Evolutionary conservation across 2,888 invertebrate genomes (phyloP), one percentile per base, ranked within the genome.

Genomic region (Lysandra bellargus): DNA sequence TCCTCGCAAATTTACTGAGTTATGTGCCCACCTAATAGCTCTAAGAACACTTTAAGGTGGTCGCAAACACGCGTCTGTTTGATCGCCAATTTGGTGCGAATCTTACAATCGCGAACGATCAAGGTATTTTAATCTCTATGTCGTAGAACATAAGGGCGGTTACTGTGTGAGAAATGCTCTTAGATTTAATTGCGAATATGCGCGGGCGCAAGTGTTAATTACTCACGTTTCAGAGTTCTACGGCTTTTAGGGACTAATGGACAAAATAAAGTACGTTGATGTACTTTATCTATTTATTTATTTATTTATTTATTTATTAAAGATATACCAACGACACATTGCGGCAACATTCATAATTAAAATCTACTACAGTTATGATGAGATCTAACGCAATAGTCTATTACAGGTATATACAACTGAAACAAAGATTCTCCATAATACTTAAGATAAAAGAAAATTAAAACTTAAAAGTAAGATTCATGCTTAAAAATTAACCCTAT

Each of bases 11-110:
- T 74, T 74, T n/a, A 74, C 44, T 9, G 17, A 69, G 74, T 74
- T 72, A 37, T 83, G 83, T 85, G 83, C 79, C 85, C 86, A 89
- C 69, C 75, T 83, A 84, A 84, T 84, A 82, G 80, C 88, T 88
- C 90, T 88, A 87, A 89, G 91, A 91, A 90, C 86, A 86, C 89
- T 89, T 89, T 85, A 37, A 91, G 93, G 93, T 94, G 93, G 93
- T 92, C 93, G 90, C 93, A 93, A 94, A 93, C 90, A 93, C 83
- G 81, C 84, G 85, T 86, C 89, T 92, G 91, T 92, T 92, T 93
- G 89, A 88, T 85, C 88, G 89, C 88, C 90, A 91, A 92, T 92
- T 93, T 91, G 87, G 89, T 89, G 87, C 86, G 88, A 83, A 84
- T 85, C 30, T 83, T 85, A 86, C 88, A 14, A 12, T 23, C 2